Conservation (phyloP, 1,140 invertebrate species). For the Bemisia tabaci region DNA sequence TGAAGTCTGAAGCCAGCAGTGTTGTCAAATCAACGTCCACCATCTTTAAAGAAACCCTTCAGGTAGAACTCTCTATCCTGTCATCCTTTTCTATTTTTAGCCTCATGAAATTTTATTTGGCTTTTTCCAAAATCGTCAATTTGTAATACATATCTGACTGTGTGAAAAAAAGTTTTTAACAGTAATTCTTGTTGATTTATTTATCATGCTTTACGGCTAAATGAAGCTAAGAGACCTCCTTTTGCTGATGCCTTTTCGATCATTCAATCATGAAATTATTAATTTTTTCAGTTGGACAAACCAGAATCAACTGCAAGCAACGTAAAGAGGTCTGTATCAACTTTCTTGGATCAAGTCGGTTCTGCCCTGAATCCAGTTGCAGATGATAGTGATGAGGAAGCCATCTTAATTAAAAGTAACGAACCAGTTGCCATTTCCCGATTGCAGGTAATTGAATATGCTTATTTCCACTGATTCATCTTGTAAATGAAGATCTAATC, state of each 20-base stretch:
- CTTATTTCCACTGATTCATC: neutral
- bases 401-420: conserved; percentile 43
- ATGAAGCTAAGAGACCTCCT: neutral
- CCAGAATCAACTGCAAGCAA: conserved; percentile 48
- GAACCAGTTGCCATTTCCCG: conserved; percentile 42
- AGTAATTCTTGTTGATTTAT: neutral
- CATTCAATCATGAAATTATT: conserved; percentile 8
- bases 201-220: neutral
- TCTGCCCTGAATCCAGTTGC: conserved; percentile 49
- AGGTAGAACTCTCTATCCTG: too few relatives aligned
- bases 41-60: conserved; percentile 49
- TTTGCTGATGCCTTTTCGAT: neutral
- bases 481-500: too few relatives aligned
- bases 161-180: conserved; percentile 10
- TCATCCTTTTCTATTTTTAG: too few relatives aligned
- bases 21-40: conserved; percentile 44
- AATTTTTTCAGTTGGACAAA: conserved; percentile 45
- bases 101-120: too few relatives aligned
- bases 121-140: neutral
- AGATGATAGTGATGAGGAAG: conserved; percentile 51
- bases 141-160: neutral
- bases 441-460: conserved; percentile 34
- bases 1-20: conserved; percentile 50
- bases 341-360: conserved; percentile 44
- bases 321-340: conserved; percentile 52